Evolutionary conservation across 2,113 vertebrate species (phyloP).

Genomic region (Calypte anna): DNA sequence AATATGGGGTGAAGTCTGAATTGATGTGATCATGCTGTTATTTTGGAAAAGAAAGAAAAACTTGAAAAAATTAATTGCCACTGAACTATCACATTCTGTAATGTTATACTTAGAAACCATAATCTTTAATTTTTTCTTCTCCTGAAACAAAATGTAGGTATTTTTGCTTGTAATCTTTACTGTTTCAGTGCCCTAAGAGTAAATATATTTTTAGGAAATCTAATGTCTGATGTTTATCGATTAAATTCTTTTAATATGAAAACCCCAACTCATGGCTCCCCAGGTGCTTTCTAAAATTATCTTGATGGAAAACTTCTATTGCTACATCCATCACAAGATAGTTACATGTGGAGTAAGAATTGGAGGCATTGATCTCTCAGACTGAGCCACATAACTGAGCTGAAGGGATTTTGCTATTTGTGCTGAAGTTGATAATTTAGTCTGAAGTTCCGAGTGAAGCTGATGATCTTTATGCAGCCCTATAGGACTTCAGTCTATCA

Average conservation of each 20-base stretch:
- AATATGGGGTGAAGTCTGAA: not conserved
- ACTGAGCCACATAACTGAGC: not conserved
- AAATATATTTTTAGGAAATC: not conserved
- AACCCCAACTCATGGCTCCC: not conserved
- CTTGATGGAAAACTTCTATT: not conserved
- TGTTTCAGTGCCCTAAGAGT: not conserved
- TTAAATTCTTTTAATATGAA: conserved; percentile 25
- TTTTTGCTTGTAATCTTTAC: not conserved
- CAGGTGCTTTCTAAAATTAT: conserved; percentile 28
- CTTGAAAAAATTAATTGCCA: not conserved
- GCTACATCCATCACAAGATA: not conserved
- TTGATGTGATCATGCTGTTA: not conserved
- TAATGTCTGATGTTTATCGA: not conserved
- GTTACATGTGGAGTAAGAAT: not conserved
- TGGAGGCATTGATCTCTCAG: not conserved
- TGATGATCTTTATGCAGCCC: not conserved
- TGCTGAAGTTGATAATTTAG: not conserved
- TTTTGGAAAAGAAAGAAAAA: not conserved
- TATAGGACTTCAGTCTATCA: not conserved
- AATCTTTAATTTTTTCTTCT: not conserved
- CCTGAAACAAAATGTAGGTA: not conserved
- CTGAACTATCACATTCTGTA: not conserved
- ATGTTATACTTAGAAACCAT: not conserved
- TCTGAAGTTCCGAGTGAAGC: not conserved
- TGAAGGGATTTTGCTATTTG: conserved; percentile 22